phyloP scores from a whole-genome alignment of 2,888 invertebrate genomes.

The Calliphora vomitoria region DNA sequence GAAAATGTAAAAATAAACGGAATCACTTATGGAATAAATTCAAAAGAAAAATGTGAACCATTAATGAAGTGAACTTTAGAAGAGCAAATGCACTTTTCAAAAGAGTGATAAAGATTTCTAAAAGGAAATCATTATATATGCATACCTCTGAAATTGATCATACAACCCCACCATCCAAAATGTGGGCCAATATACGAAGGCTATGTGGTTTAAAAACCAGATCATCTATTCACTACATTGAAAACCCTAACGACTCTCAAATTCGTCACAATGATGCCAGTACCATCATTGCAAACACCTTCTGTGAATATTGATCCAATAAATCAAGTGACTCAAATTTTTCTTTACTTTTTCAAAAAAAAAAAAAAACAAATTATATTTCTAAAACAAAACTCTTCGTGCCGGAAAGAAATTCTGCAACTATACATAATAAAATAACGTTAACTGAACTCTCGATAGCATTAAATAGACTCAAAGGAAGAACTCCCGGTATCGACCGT shows the following conservation, averaged over 20 bases:
- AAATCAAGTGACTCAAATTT: neutral
- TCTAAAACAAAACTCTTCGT: neutral
- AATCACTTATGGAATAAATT: constrained; percentile 16
- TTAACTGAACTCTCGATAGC: neutral
- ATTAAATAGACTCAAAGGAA: neutral
- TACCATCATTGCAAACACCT: neutral
- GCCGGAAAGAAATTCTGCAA: neutral
- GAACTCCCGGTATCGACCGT: neutral
- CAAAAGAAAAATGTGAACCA: neutral
- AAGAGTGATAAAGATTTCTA: neutral
- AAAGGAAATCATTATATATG: neutral
- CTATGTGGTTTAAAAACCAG: no score
- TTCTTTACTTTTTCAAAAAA: neutral
- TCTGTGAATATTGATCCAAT: constrained; percentile 7
- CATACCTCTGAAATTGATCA: neutral
- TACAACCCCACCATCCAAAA: neutral
- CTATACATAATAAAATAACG: neutral
- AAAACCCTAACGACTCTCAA: neutral
- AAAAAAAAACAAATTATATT: neutral
- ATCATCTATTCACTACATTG: neutral
- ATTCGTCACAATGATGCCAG: neutral
- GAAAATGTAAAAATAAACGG: neutral
- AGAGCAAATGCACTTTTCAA: neutral
- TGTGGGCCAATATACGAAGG: no score
- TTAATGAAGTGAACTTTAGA: neutral